These are phyloP conservation scores for Cyanoliseus patagonus DNA, from an alignment of 2,113 vertebrate genomes.

Conservation along the genomic window DNA sequence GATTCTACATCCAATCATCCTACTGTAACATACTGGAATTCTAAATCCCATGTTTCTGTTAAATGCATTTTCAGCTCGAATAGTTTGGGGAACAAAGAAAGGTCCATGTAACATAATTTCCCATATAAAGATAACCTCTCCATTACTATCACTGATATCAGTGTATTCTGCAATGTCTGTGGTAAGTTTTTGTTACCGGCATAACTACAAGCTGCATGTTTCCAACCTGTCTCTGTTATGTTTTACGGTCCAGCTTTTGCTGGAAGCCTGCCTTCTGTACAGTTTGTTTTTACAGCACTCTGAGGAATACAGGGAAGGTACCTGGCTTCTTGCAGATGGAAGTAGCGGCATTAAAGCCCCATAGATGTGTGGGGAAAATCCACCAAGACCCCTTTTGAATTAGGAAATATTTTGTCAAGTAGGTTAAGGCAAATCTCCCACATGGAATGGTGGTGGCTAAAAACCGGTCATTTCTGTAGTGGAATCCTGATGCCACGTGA, in stretches of 20 bases:
- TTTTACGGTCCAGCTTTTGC: neutral
- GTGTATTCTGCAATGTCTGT: neutral
- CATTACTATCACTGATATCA: neutral
- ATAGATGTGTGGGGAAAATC: fast-evolving
- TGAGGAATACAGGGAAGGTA: neutral
- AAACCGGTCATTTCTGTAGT: neutral
- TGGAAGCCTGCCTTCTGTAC: neutral
- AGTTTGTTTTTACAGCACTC: neutral
- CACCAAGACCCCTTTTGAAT: neutral
- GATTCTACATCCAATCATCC: neutral
- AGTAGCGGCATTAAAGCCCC: neutral
- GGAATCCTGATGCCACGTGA: neutral
- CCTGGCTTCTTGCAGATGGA: neutral
- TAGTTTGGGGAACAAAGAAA: neutral
- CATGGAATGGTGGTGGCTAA: neutral
- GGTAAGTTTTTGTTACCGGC: neutral
- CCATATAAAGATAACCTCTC: neutral
- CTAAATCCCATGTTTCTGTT: neutral
- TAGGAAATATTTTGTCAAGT: neutral
- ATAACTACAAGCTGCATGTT: neutral
- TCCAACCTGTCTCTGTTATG: neutral
- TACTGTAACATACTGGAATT: neutral
- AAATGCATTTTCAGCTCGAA: neutral
- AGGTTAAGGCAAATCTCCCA: neutral
- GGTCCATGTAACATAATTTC: neutral